Evolutionary conservation across 2,888 invertebrate species (phyloP), one percentile per base, ranked within the genome.

Genomic region (Piscicola geometra): DNA sequence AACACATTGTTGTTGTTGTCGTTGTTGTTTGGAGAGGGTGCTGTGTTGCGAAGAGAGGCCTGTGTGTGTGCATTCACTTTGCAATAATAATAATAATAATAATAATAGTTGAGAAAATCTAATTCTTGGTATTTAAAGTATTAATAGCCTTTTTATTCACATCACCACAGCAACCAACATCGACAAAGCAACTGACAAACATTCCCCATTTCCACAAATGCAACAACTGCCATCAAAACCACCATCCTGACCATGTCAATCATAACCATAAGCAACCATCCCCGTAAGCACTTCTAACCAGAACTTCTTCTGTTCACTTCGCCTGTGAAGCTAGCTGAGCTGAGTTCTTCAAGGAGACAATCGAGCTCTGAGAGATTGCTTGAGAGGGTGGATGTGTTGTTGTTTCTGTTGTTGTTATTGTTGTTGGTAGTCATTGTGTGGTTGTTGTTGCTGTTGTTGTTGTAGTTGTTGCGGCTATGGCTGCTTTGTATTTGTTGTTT

Each of bases 291-390:
- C n/a, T n/a, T n/a, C 41, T 15, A 5, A 41, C 41, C 41, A 41
- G 41, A 41, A 15, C 15, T 41, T 41, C 41, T 5, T 41, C 15
- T 5, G 15, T 41, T 15, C 41, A 41, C 41, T 15, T 41, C 41
- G 15, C 41, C 41, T 9, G 41, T 41, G 41, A 41, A 85, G 79
- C 86, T 85, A n/a, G 86, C 86, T 9, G 85, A 85, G 87, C 94
- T 94, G 81, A 97, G 88, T 85, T 96, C 96, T 83, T 94, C 92
- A 76, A 97, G 88, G 74, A 97, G 88, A 25, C 91, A 92, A 86
- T 97, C 96, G 84, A 97, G 86, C 86, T 96, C 96, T 0, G 93
- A 92, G 68, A 95, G 88, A 86, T 94, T 93, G 81, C 90, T 92
- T 82, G 86, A 83, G 21, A 85, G 81, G 21, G 81, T 78, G 0